Base-by-base conservation (phyloP, 2,888 invertebrate genomes). In the Calliphora vomitoria region DNA sequence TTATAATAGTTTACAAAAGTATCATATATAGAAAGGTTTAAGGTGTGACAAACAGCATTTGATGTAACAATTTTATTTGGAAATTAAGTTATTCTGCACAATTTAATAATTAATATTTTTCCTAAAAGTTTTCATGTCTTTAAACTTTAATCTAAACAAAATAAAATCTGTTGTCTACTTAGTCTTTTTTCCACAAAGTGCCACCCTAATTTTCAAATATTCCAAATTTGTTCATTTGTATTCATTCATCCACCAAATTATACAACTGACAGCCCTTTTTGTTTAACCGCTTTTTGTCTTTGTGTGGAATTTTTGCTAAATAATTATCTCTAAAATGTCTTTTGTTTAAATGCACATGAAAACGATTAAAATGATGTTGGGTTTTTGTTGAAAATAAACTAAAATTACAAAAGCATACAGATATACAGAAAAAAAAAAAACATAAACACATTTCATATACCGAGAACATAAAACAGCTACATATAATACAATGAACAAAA, bases 321-420 rank as follows among this genome's bases (percentile, higher is more conserved):
- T 75, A 83, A 83, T 83, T 83, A 78, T 78, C 83, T 71, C 47
- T 35, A 58, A 71, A 83, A 64, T 71, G 31, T 78, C 78, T 83
- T 72, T 83, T 78, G 78, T 83, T 71, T 31, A 62, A 83, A 60
- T 76, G 76, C 69, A 69, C 55, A 76, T 76, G 50, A 62, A 76
- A 83, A 35, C 55, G 47, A 50, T 74, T 31, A 58, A 44, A 60
- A 58, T 55, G n/a, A 72, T 31, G 41, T 44, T 72, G 11, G 44
- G 11, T 13, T 44, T 47, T 47, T 69, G 41, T 58, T 60, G 10
- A 5, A 35, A n/a, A 15, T 15, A 44, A 68, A 68, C 8, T 3
- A 68, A 35, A 76, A 83, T 20, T 4, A 25, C 38, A 82, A 82
- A n/a, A 60, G 68, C n/a, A 76, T 20, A n/a, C 15, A 41, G 2